These are phyloP conservation scores for Trachelus iudaicus DNA, from an alignment of 2,888 invertebrate species.

Conservation along the genomic window DNA sequence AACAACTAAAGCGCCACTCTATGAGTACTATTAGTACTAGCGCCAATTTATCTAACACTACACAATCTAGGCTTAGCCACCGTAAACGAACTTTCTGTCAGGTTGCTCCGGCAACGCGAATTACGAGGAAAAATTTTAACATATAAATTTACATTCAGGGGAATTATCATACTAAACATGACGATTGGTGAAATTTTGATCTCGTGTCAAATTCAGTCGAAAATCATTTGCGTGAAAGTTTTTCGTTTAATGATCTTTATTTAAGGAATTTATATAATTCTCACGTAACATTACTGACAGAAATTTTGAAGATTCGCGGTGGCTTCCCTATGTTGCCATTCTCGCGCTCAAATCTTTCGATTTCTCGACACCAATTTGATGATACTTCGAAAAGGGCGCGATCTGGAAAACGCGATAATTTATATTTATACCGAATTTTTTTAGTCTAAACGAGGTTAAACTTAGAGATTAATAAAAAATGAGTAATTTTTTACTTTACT, in stretches of 20 bases:
- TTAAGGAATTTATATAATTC: background rate
- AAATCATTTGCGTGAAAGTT: background rate
- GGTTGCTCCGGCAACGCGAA: background rate
- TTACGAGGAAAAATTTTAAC: background rate
- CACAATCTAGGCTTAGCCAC: constrained; percentile 53
- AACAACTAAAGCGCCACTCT: constrained; percentile 62
- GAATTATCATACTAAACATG: background rate
- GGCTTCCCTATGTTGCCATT: constrained; percentile 55
- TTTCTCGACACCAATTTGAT: constrained; percentile 28
- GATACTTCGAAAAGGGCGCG: constrained; percentile 6
- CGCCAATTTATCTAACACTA: constrained; percentile 53
- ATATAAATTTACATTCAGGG: background rate
- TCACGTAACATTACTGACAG: background rate
- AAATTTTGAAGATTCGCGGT: constrained; percentile 19
- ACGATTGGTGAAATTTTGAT: background rate
- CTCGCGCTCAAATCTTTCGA: constrained; percentile 55
- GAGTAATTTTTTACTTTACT: background rate
- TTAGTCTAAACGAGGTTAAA: background rate
- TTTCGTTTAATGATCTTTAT: background rate
- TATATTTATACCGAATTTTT: background rate
- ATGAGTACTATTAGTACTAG: constrained; percentile 49
- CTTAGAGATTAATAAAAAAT: background rate
- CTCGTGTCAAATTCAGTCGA: background rate
- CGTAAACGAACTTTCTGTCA: constrained; percentile 32
- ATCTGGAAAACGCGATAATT: background rate